These are phyloP conservation scores for Psammodynastes pulverulentus DNA, from an alignment of 2,113 vertebrate species.

Conservation along the genomic window DNA sequence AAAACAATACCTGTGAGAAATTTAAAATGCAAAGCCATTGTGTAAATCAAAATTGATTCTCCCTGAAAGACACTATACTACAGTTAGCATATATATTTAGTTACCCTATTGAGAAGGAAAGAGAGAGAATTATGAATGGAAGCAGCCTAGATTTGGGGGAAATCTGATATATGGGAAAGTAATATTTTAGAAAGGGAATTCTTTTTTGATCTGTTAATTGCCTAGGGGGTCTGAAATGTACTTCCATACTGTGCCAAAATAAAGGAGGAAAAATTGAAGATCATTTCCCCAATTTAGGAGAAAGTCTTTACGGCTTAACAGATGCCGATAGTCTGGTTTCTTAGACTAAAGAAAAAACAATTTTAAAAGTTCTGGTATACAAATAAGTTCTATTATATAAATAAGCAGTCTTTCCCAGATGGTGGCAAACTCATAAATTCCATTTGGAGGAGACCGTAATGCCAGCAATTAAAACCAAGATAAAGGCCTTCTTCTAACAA, in stretches of 20 bases:
- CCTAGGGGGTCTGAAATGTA: slow-evolving; percentile 34
- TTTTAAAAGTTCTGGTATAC: slow-evolving; percentile 57
- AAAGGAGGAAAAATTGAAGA: slow-evolving; percentile 46
- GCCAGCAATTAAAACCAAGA: slow-evolving; percentile 40
- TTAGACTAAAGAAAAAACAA: slow-evolving; percentile 48
- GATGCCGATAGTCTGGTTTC: slow-evolving; percentile 48
- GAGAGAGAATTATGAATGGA: slow-evolving; percentile 1
- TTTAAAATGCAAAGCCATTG: slow-evolving; percentile 22
- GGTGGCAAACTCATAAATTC: slow-evolving; percentile 54
- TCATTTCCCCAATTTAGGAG: slow-evolving; percentile 48
- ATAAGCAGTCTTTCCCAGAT: slow-evolving; percentile 44
- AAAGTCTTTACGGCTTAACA: slow-evolving; percentile 54
- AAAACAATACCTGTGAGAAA: slow-evolving; percentile 69
- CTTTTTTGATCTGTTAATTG: slow-evolving; percentile 44
- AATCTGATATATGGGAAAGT: slow-evolving; percentile 13
- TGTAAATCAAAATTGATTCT: not conserved
- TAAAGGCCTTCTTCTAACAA: slow-evolving; percentile 42
- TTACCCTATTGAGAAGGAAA: not conserved
- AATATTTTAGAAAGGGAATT: slow-evolving; percentile 25
- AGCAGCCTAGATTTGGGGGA: fast-evolving
- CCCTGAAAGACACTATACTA: not conserved
- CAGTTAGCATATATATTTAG: not conserved
- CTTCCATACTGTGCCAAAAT: slow-evolving; percentile 42
- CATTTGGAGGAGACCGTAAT: slow-evolving; percentile 42
- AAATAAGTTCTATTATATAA: slow-evolving; percentile 48